Conservation (phyloP, 2,113 vertebrate species). For the Cyanoramphus novaezelandiae region DNA sequence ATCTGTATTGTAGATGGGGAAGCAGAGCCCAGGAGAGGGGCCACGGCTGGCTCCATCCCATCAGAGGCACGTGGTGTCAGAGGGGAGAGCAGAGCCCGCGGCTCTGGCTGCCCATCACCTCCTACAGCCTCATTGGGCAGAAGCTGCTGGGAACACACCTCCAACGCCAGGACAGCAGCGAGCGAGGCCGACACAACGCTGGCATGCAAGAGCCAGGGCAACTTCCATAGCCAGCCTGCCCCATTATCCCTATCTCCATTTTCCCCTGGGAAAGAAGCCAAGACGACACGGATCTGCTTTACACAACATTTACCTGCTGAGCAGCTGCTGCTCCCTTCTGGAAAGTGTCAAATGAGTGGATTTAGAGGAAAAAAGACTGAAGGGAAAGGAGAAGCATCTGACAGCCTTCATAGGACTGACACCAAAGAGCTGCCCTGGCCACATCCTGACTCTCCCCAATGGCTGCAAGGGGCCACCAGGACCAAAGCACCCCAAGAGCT, state of each 20-base stretch:
- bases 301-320: not conserved
- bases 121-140: not conserved
- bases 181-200: rapidly evolving
- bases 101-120: not conserved
- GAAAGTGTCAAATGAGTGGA: not conserved
- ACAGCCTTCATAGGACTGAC: not conserved
- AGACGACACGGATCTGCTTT: not conserved
- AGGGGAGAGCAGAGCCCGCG: not conserved
- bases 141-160: not conserved
- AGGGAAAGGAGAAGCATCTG: not conserved
- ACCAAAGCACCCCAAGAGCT: not conserved
- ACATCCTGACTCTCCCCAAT: rapidly evolving
- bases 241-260: not conserved
- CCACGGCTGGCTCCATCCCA: not conserved
- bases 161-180: not conserved
- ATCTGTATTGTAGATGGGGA: not conserved
- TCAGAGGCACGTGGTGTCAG: not conserved
- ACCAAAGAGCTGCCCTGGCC: not conserved
- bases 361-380: not conserved
- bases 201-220: rapidly evolving
- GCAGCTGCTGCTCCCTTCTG: not conserved
- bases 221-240: not conserved
- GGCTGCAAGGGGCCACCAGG: not conserved
- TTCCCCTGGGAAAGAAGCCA: not conserved
- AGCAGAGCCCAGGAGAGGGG: not conserved